Conservation (phyloP, 2,113 vertebrate genomes). For the Noturus placidus region DNA sequence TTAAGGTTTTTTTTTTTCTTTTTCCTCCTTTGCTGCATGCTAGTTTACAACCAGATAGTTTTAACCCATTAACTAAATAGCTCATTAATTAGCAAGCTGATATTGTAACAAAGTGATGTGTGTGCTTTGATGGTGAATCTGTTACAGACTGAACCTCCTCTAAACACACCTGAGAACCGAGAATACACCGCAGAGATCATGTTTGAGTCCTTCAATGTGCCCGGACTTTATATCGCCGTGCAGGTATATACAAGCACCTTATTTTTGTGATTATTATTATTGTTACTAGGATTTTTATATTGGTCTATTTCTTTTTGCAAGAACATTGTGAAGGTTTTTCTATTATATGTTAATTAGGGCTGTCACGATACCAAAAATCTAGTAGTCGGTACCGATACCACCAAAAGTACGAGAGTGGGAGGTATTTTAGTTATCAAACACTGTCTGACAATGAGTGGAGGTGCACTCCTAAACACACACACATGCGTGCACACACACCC, state of each 20-base stretch:
- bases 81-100: not conserved
- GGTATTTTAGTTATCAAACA: too few relatives aligned
- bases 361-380: too few relatives aligned
- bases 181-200: slow-evolving; percentile 99
- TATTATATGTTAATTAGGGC: not conserved
- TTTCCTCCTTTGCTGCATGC: not conserved
- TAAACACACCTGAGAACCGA: slow-evolving; percentile 98
- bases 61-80: not conserved
- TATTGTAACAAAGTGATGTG: not conserved
- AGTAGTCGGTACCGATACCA: too few relatives aligned
- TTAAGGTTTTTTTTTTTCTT: not conserved
- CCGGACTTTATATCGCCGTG: slow-evolving; percentile 96
- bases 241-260: slow-evolving; percentile 76
- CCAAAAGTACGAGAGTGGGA: too few relatives aligned
- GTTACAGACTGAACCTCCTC: slow-evolving; percentile 90
- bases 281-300: not conserved
- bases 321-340: not conserved
- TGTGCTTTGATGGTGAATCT: not conserved
- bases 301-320: not conserved
- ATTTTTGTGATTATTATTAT: not conserved
- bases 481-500: too few relatives aligned
- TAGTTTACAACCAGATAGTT: not conserved
- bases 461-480: too few relatives aligned
- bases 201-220: slow-evolving; percentile 99
- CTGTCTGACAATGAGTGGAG: too few relatives aligned